phyloP scores from a whole-genome alignment of 1,140 invertebrate genomes.

The Phenacoccus solenopsis region DNA sequence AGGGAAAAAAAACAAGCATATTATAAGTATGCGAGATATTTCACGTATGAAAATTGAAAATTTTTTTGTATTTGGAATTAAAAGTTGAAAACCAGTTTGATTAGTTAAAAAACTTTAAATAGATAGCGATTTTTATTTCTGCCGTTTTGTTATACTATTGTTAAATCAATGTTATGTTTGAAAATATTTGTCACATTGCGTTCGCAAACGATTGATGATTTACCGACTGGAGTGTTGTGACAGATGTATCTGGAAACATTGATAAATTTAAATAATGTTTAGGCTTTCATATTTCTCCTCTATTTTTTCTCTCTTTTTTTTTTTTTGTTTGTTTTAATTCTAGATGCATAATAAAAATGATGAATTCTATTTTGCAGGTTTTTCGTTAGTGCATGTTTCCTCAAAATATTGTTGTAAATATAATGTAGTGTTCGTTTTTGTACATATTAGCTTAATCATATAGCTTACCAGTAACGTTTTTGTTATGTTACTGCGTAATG shows the following conservation, averaged over 20 bases:
- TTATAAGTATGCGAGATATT: background rate
- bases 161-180: background rate
- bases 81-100: background rate
- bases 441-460: background rate
- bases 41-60: background rate
- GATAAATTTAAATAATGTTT: background rate
- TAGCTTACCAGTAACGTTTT: background rate
- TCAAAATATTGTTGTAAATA: slow-evolving; percentile 7
- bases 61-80: background rate
- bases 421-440: slow-evolving; percentile 14
- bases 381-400: background rate
- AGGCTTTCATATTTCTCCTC: background rate
- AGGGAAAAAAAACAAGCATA: background rate
- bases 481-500: background rate
- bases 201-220: background rate
- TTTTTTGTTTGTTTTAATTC: background rate
- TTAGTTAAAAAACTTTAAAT: background rate
- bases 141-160: background rate
- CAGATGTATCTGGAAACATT: background rate
- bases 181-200: background rate
- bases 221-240: background rate
- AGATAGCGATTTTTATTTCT: background rate
- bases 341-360: background rate
- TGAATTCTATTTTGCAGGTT: background rate
- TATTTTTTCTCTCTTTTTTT: background rate